A percentile compares a stretch with the other conserved stretches of the same genome.
Evolutionary conservation across 2,888 invertebrate genomes (phyloP).

Genomic region (Drosophila melanocephala): DNA sequence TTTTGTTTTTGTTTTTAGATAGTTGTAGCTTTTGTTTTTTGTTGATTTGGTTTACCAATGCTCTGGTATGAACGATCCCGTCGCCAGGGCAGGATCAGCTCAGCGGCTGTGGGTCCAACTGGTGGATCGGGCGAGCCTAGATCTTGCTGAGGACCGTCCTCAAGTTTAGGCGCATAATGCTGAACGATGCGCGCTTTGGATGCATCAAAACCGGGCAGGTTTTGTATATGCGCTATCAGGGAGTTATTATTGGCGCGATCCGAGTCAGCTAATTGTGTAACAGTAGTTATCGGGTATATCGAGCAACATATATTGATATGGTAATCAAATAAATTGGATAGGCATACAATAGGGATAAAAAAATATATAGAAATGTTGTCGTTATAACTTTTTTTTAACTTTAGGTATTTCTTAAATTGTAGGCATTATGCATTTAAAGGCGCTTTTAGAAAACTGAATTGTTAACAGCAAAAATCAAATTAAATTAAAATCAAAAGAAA

Average conservation of each 20-base stretch:
- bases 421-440: conserved; percentile 22
- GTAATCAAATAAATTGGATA: conserved; percentile 69
- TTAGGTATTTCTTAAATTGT: conserved; percentile 21
- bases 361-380: conserved; percentile 75
- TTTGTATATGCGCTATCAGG: conserved; percentile 89
- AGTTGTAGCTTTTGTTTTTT: conserved; percentile 23
- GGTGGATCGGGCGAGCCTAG: conserved; percentile 84
- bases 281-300: conserved; percentile 31
- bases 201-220: conserved; percentile 89
- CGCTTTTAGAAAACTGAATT: conserved; percentile 12
- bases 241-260: conserved; percentile 89
- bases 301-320: conserved; percentile 62
- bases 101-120: conserved; percentile 91
- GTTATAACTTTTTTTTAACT: conserved; percentile 55
- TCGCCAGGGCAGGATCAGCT: conserved; percentile 94
- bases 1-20: conserved; percentile 25
- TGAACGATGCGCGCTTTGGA: conserved; percentile 90
- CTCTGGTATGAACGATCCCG: conserved; percentile 90
- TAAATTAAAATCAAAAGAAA: conserved; percentile 18
- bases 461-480: conserved; percentile 4
- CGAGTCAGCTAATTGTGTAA: conserved; percentile 83
- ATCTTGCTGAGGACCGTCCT: conserved; percentile 81
- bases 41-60: conserved; percentile 88
- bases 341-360: conserved; percentile 64
- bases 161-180: conserved; percentile 87